Evolutionary conservation across 1,140 invertebrate species (phyloP), one percentile per base, ranked within the genome.

Genomic region (Caenorhabditis inopinata): DNA sequence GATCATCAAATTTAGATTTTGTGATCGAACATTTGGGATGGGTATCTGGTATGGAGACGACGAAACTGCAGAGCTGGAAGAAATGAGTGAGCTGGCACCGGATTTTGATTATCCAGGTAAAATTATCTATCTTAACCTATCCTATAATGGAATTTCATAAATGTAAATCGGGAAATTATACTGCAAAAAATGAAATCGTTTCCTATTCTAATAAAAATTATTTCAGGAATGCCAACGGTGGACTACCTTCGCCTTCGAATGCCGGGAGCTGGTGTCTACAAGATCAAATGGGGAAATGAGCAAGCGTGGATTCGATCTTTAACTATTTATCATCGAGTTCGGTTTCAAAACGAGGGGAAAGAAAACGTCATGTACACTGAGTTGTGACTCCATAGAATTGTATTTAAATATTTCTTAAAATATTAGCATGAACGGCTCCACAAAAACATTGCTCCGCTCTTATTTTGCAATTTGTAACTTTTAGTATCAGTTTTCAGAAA

Each of bases 51-150:
- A 83, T 62, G 49, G 46, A 29, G 47, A 75, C n/a, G 47, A 79
- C 25, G 45, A 75, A 35, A 62, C 16, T 48, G 42, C 48, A 16
- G 46, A 83, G 42, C 48, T 82, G 21, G 78, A 79, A 1, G 81
- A 82, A n/a, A 83, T 81, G 81, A 35, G 49, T 27, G 80, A 78
- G n/a, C 74, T 53, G 80, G 75, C 74, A 16, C 83, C 83, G 2
- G 82, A 83, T 47, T 83, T 83, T 46, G 83, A 83, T 48, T 83
- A 83, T 75, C 83, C 83, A 35, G 81, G 80, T 76, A 47, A 3
- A 18, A 48, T n/a, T n/a, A n/a, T n/a, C n/a, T n/a, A n/a, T n/a
- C n/a, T n/a, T n/a, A n/a, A n/a, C n/a, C n/a, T n/a, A n/a, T n/a
- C n/a, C n/a, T n/a, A n/a, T n/a, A n/a, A n/a, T n/a, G n/a, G n/a